Base-by-base conservation (phyloP, 2,888 invertebrate genomes). In the Athetis lepigone region DNA sequence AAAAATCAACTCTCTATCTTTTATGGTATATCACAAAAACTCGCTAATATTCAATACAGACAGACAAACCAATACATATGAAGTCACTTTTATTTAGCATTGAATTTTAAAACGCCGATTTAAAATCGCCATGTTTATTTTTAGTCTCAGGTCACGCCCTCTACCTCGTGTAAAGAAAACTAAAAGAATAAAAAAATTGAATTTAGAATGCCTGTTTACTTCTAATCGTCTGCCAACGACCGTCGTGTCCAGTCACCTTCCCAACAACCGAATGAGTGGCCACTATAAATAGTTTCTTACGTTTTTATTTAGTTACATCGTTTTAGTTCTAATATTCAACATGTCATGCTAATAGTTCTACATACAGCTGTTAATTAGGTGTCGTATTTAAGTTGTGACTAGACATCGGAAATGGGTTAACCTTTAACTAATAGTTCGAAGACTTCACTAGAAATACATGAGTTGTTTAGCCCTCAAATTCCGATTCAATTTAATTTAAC, bases 261-360 rank as follows among this genome's bases (percentile, higher is more conserved):
- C 40, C 18, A 16, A 9, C 23, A 21, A 37, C 29, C 21, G 33
- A 11, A 62, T 71, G 74, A 76, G 63, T 72, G 60, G 51, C 8
- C 42, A 62, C 69, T 70, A 77, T 67, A 78, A 80, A 77, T 80
- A 80, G 81, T 69, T 40, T 4, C 37, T 80, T 80, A 69, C 75
- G 52, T 51, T 64, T 66, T 58, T 49, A 61, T 62, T 62, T 60
- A 56, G 71, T 62, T 54, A 52, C 75, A 42, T 7, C 40, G 21
- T 39, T 58, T 57, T 36, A 66, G 21, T 56, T 40, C 42, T 51
- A 58, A 40, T 49, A 18, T 40, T 40, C 18, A 43, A 23, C 4
- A 6, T 33, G 7, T 37, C 39, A 11, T 60, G 42, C n/a, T 56
- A 67, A 55, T 29, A 25, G 13, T 2, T 36, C 16, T 47, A 39